Evolutionary conservation across 1,140 invertebrate genomes (phyloP), one percentile per base, ranked within the genome.

Genomic region (Drosophila murphyi): DNA sequence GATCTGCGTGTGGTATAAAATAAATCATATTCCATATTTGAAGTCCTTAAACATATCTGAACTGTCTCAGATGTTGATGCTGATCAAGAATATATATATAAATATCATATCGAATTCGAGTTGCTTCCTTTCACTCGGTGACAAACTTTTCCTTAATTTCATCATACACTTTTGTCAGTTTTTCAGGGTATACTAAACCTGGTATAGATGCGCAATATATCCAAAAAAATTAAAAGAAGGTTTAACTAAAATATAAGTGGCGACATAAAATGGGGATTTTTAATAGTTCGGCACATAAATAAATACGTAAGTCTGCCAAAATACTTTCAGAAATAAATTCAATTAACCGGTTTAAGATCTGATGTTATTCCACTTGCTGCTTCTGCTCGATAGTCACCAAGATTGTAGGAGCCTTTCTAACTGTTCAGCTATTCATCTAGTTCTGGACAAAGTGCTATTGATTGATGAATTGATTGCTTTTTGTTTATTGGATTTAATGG

Each of bases 241-340:
- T 20, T 47, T 12, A 47, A 35, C 32, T 52, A 47, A 34, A 31
- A 29, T 31, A 31, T 29, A 50, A 67, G 7, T 45, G 39, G 28
- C n/a, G n/a, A 61, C 28, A 55, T 60, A 10, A 57, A 69, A 54
- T 48, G 67, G n/a, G 5, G 47, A 39, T 45, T 55, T 47, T 28
- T 43, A 3, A n/a, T 32, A 32, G 31, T 59, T 62, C 54, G 68
- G 52, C 28, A 70, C 43, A 37, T 12, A 77, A 72, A 65, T 64
- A 72, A 82, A 62, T 62, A 69, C 68, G 78, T 80, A 80, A 85
- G 80, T 89, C 86, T 63, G 52, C 63, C 54, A 74, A 70, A 72
- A 71, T 75, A 89, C 85, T 88, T 88, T 89, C 80, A 81, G 89
- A 71, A 86, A 85, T 67, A 69, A 71, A 72, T 89, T 76, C 75